phyloP scores from a whole-genome alignment of 1,140 invertebrate species.

The Pseudomyrmex cubaensis region DNA sequence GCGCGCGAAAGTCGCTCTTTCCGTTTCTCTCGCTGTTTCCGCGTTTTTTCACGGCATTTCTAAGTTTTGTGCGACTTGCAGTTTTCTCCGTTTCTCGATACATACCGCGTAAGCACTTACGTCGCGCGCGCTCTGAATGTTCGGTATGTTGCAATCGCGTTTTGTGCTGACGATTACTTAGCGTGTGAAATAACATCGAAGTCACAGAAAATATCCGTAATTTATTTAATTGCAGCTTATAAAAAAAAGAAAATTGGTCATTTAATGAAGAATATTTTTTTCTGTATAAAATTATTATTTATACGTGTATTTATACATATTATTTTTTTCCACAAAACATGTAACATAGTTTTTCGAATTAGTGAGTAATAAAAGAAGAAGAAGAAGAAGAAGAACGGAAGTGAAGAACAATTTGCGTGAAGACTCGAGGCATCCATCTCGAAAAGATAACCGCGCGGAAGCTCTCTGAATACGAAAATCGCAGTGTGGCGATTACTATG shows the following conservation, averaged over 20 bases:
- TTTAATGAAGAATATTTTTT: not conserved
- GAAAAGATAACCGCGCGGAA: slow-evolving; percentile 26
- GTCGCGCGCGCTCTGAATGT: slow-evolving; percentile 42
- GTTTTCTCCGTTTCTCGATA: slow-evolving; percentile 49
- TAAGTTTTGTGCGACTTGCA: slow-evolving; percentile 51
- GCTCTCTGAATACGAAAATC: slow-evolving; percentile 43
- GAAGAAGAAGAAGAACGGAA: not conserved
- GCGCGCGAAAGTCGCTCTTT: slow-evolving; percentile 19
- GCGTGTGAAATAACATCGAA: slow-evolving; percentile 28
- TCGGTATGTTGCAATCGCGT: slow-evolving; percentile 40
- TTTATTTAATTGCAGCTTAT: slow-evolving; percentile 16
- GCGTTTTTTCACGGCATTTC: slow-evolving; percentile 24
- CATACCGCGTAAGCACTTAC: slow-evolving; percentile 54
- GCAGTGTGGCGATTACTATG: slow-evolving; percentile 48
- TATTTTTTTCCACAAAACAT: too few relatives aligned
- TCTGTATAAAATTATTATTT: too few relatives aligned
- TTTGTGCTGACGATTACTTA: slow-evolving; percentile 51
- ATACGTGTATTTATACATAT: too few relatives aligned
- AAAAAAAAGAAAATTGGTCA: not conserved
- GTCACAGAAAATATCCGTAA: slow-evolving; percentile 3
- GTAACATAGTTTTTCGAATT: not conserved
- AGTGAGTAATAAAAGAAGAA: not conserved
- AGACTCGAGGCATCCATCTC: not conserved
- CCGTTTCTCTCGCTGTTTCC: not conserved
- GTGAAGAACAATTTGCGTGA: not conserved